These are phyloP conservation scores for Zaprionus capensis DNA, from an alignment of 1,140 invertebrate species.

Conservation along the genomic window DNA sequence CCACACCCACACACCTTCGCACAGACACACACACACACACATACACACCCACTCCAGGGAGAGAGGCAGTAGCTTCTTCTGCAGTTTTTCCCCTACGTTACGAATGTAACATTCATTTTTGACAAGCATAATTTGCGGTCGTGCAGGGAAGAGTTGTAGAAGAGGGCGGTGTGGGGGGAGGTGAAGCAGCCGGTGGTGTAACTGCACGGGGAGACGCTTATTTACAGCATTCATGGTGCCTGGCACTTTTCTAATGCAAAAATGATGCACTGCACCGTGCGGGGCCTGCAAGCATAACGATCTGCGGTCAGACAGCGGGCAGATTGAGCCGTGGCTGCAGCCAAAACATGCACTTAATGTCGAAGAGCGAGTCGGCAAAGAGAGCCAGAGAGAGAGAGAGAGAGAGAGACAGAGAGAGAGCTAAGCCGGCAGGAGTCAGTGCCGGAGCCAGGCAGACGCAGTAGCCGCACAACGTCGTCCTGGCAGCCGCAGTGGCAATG, in stretches of 20 bases:
- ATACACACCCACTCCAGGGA: slow-evolving; percentile 9
- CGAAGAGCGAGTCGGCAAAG: slow-evolving; percentile 10
- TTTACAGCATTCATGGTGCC: slow-evolving; percentile 72
- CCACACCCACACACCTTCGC: neutral
- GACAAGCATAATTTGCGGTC: slow-evolving; percentile 80
- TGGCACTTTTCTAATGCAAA: slow-evolving; percentile 79
- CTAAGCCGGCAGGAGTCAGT: neutral
- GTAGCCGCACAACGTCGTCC: slow-evolving; percentile 2
- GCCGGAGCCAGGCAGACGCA: slow-evolving; percentile 1
- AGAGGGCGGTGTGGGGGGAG: slow-evolving; percentile 17
- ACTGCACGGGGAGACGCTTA: slow-evolving; percentile 51
- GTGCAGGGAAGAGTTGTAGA: slow-evolving; percentile 12
- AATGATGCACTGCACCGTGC: slow-evolving; percentile 77
- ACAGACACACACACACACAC: slow-evolving; percentile 7
- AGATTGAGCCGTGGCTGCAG: slow-evolving; percentile 51
- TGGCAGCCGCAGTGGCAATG: slow-evolving; percentile 64
- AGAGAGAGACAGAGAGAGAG: neutral
- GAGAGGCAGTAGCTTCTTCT: slow-evolving; percentile 29
- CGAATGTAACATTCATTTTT: slow-evolving; percentile 81
- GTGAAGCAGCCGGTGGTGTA: slow-evolving; percentile 2
- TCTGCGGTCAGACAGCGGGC: slow-evolving; percentile 60
- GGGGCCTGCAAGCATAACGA: slow-evolving; percentile 36
- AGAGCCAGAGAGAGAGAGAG: neutral
- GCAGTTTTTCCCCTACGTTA: slow-evolving; percentile 55
- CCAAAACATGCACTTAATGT: slow-evolving; percentile 72